Evolutionary conservation across 1,140 invertebrate species (phyloP), one percentile per base, ranked within the genome.

Genomic region (Microplitis mediator): DNA sequence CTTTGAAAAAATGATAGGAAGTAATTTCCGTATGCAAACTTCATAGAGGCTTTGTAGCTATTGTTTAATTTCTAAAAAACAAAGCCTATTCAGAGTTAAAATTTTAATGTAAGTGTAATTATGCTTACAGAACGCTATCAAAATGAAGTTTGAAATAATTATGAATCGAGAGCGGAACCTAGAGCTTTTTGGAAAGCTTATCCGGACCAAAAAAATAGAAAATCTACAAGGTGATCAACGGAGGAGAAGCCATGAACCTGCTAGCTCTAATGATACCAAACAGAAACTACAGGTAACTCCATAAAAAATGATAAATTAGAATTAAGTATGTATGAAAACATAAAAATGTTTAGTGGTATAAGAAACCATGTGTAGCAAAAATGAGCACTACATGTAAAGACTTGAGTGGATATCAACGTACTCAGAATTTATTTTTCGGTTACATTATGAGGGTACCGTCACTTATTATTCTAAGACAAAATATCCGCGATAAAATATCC

Each of bases 121-220:
- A 39, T 45, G 63, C 50, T 67, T 67, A 69, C 58, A 84, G 83
- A 76, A 89, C 11, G 11, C 11, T 5, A 9, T 11, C 1, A 45
- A 86, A 78, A 90, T 90, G 89, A 90, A 90, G 85, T 78, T 90
- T 74, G 87, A 89, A 50, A 79, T 88, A 79, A 82, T 45, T 11
- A 45, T 85, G 76, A 89, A 91, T 75, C 85, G 86, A 50, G 89
- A 91, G 62, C 86, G 86, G 69, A 90, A 91, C 69, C 87, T 93
- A 75, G 89, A 92, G 74, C 85, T 95, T 74, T 91, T 93, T 78
- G 90, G 91, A 72, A 94, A 93, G 86, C 88, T 94, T 69, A 93
- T 94, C 82, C 90, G 93, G 65, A 95, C 93, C 60, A 94, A 94
- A 86, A 93, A 94, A 85, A 88, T 93, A 4, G 91, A 92, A 4